phyloP scores from a whole-genome alignment of 2,888 invertebrate genomes.

The Leptinotarsa tumamoca region DNA sequence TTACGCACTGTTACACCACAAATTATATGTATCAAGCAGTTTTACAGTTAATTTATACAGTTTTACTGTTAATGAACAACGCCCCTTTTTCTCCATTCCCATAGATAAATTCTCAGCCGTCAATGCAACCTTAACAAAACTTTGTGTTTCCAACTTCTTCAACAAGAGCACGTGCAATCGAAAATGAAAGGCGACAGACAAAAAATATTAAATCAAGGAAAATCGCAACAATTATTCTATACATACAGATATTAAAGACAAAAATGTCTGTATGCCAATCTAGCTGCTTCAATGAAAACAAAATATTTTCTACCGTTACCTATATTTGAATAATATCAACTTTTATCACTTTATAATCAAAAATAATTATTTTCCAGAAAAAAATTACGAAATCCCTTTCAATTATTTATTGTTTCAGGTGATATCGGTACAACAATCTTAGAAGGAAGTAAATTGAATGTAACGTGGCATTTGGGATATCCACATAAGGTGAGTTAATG shows the following conservation, averaged over 20 bases:
- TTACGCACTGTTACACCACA: constrained; percentile 14
- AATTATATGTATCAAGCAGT: constrained; percentile 14
- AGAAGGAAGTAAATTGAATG: constrained; percentile 86
- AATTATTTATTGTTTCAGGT: constrained; percentile 70
- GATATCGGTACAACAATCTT: constrained; percentile 82
- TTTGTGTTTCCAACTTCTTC: not conserved
- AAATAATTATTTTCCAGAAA: too few species aligned
- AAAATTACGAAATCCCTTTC: too few species aligned
- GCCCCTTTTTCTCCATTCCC: not conserved
- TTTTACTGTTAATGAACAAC: constrained; percentile 12
- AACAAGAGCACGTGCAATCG: not conserved
- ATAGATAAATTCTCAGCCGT: not conserved
- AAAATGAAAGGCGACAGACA: not conserved
- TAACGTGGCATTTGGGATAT: constrained; percentile 94
- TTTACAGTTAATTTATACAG: constrained; percentile 14
- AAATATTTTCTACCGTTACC: too few species aligned
- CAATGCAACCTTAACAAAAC: not conserved
- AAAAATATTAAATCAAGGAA: not conserved
- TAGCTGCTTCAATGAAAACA: too few species aligned
- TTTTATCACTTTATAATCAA: too few species aligned
- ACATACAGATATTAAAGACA: not conserved
- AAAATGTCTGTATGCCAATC: too few species aligned
- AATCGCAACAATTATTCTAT: not conserved
- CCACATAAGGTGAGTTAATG: constrained; percentile 82
- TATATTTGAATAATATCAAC: too few species aligned